These are phyloP conservation scores for Parasteatoda lunata DNA, from an alignment of 2,888 invertebrate species.

Conservation along the genomic window DNA sequence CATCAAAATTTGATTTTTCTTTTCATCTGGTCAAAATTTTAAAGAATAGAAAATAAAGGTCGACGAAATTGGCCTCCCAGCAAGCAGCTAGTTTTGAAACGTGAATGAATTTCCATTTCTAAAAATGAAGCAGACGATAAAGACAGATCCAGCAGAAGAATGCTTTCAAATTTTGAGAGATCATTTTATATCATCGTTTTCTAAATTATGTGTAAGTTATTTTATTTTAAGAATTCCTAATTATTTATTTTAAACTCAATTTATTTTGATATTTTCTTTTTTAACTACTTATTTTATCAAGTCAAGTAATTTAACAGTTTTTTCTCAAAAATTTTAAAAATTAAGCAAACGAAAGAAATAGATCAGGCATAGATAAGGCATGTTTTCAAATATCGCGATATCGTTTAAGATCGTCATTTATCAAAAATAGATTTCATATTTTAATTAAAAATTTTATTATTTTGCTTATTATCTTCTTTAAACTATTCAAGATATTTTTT, in stretches of 20 bases:
- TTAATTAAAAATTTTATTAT: too few relatives aligned
- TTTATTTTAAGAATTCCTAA: neutral
- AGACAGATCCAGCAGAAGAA: slow-evolving; percentile 36
- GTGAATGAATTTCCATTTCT: neutral
- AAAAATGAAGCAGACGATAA: slow-evolving; percentile 27
- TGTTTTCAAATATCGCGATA: too few relatives aligned
- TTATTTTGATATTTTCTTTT: neutral
- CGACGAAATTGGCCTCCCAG: neutral
- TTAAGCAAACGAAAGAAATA: too few relatives aligned
- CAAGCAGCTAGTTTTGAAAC: neutral
- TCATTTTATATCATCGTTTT: slow-evolving; percentile 26
- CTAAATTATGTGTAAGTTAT: slow-evolving; percentile 25
- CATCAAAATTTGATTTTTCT: too few relatives aligned
- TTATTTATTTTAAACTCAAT: neutral
- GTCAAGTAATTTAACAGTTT: too few relatives aligned
- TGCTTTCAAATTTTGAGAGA: slow-evolving; percentile 52
- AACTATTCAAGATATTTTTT: too few relatives aligned
- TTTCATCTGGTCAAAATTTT: neutral
- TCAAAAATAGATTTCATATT: too few relatives aligned
- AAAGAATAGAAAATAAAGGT: neutral
- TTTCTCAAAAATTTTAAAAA: too few relatives aligned
- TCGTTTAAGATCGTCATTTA: too few relatives aligned
- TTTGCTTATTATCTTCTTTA: too few relatives aligned
- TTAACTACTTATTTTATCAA: too few relatives aligned
- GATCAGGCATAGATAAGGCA: too few relatives aligned